Base-by-base conservation (phyloP, 2,113 vertebrate species). In the Aldabrachelys gigantea region DNA sequence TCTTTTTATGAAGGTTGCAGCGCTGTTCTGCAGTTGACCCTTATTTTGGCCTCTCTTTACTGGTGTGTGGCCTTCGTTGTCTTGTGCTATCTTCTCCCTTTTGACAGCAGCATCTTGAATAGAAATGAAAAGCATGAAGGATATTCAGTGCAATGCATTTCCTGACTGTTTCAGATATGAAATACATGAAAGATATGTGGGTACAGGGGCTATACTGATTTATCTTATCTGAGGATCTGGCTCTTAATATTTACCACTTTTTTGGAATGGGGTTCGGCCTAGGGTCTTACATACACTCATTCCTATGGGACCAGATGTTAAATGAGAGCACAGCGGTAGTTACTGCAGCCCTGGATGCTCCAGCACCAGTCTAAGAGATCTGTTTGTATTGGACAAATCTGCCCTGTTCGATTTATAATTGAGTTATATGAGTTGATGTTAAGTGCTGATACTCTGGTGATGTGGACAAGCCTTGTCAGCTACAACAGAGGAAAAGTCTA, bases 21-120 rank as follows among this genome's bases (percentile, higher is more conserved):
- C 81, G 81, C 82, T 90, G 89, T 89, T 88, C 21, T 62, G 49
- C 81, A 93, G 96, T 44, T 92, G 85, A 93, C 53, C 72, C 95
- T 53, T 95, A 38, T 44, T 88, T 47, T 95, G 90, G 87, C 53
- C 57, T 90, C 84, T 35, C 84, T 88, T 53, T 94, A n/a, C 22
- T 89, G 75, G 49, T 93, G 25, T 49, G 69, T 57, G 93, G 82
- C 62, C 84, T 10, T 76, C 5, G 2, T 44, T 75, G 5, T 44
- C 41, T 57, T 79, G 44, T 35, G 92, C 87, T 10, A 5, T 95
- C 89, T 94, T 95, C 95, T 94, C 57, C 85, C 44, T 91, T 76
- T 76, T 78, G 88, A 54, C 85, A 89, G 56, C 49, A 94, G 84
- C 25, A 84, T 80, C 91, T 89, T 65, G 80, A 53, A 93, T 78